A percentile compares a stretch with the other conserved stretches of the same genome.
These are phyloP conservation scores for Sebastes vulpes DNA, from an alignment of 2,797 vertebrate genomes.

Conservation along the genomic window DNA sequence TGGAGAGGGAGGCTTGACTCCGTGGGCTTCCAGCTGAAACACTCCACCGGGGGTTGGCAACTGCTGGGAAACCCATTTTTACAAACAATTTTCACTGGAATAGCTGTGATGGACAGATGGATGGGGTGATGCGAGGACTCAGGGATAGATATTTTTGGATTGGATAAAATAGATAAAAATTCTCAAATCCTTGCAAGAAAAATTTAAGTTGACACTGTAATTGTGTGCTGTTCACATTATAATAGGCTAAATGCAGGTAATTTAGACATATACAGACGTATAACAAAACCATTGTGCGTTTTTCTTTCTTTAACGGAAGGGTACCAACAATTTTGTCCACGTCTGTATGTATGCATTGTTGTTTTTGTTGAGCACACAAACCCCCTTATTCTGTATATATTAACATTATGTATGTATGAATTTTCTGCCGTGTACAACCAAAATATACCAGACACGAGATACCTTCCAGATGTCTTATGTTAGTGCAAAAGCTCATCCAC, in stretches of 20 bases:
- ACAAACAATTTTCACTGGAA: neutral
- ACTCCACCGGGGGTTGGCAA: slow-evolving; percentile 11
- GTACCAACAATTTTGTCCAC: no score
- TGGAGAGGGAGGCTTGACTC: slow-evolving; percentile 29
- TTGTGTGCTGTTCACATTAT: neutral
- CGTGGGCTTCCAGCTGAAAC: slow-evolving; percentile 31
- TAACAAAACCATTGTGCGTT: neutral
- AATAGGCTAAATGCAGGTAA: neutral
- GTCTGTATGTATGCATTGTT: neutral
- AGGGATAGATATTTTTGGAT: neutral
- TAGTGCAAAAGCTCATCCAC: neutral
- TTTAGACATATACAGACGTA: neutral
- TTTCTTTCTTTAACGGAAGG: no score
- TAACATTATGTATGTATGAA: neutral
- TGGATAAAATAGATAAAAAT: neutral
- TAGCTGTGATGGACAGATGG: slow-evolving; percentile 6
- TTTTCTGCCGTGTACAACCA: neutral
- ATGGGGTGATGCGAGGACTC: neutral
- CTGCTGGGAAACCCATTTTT: slow-evolving; percentile 36
- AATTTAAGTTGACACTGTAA: no score
- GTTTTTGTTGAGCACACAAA: neutral
- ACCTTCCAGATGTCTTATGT: neutral
- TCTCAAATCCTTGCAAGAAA: neutral
- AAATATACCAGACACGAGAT: neutral
- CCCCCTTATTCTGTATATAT: neutral